Percentiles rank a stretch among this genome's conserved stretches.
Evolutionary conservation across 2,797 vertebrate genomes (phyloP).

Genomic region (Poeciliopsis paucimaculata): DNA sequence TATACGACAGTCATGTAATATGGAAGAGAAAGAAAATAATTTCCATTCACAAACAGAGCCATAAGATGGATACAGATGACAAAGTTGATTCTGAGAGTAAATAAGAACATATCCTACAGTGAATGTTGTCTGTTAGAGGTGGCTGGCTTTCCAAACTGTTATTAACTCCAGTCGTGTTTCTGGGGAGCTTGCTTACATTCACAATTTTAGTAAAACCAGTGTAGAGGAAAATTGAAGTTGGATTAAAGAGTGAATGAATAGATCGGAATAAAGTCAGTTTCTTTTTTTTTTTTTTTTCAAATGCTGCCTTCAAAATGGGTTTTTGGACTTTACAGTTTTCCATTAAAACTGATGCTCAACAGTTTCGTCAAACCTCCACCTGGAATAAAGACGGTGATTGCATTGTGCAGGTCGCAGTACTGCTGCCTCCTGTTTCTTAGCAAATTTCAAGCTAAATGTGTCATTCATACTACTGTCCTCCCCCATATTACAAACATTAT

Average conservation of each 20-base stretch:
- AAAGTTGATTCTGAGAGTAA: neutral
- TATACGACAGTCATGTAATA: neutral
- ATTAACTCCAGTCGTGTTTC: neutral
- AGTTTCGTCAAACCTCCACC: slow-evolving; percentile 38
- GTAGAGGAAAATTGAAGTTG: slow-evolving; percentile 86
- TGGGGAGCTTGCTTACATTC: slow-evolving; percentile 77
- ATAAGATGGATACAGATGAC: neutral
- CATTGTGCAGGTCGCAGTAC: slow-evolving; percentile 26
- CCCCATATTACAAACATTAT: slow-evolving; percentile 52
- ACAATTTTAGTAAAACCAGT: slow-evolving; percentile 84
- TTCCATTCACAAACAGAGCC: neutral
- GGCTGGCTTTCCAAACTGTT: neutral
- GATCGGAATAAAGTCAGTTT: slow-evolving; percentile 81
- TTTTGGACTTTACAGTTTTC: slow-evolving; percentile 82
- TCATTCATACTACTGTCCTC: slow-evolving; percentile 41
- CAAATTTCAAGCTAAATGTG: slow-evolving; percentile 59
- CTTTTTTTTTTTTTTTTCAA: slow-evolving; percentile 54
- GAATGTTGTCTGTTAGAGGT: neutral
- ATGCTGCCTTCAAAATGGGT: slow-evolving; percentile 81
- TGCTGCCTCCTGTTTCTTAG: slow-evolving; percentile 62
- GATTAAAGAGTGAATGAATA: slow-evolving; percentile 78
- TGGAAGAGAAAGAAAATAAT: neutral
- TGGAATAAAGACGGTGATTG: neutral
- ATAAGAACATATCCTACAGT: neutral
- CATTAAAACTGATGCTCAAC: slow-evolving; percentile 81